Conservation (phyloP, 2,113 vertebrate species). For the Notarius lentiginosus region DNA sequence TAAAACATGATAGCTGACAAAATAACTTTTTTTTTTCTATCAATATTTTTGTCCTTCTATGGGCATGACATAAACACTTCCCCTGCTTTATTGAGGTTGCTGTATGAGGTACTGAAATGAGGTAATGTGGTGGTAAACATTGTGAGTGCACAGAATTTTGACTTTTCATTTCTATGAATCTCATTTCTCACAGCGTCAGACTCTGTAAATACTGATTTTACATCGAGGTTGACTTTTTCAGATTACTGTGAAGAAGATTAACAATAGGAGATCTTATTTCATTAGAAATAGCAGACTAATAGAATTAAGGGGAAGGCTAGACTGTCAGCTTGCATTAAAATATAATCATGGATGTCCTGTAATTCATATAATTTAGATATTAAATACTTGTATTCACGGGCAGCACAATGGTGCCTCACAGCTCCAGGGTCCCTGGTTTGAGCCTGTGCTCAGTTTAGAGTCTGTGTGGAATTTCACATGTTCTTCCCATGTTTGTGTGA, state of each 20-base stretch:
- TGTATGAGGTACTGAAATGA: not conserved
- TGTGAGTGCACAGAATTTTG: not conserved
- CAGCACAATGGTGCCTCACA: not conserved
- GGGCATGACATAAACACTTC: not conserved
- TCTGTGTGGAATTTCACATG: not conserved
- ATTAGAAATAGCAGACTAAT: not conserved
- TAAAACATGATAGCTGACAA: not conserved
- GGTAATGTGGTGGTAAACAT: not conserved
- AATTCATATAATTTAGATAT: not conserved
- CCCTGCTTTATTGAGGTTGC: not conserved
- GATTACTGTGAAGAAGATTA: not conserved
- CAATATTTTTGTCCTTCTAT: not conserved
- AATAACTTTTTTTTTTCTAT: not conserved
- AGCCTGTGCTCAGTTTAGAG: not conserved
- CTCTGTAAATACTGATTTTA: not conserved
- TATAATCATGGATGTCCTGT: no score
- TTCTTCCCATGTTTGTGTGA: not conserved
- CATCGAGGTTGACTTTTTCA: not conserved
- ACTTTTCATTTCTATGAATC: not conserved
- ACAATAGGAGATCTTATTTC: not conserved
- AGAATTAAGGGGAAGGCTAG: not conserved
- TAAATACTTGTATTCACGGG: not conserved
- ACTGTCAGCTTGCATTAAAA: not conserved
- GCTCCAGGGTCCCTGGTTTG: not conserved
- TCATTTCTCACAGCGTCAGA: not conserved